phyloP scores from a whole-genome alignment of 2,888 invertebrate species.

The Erebia epiphron region DNA sequence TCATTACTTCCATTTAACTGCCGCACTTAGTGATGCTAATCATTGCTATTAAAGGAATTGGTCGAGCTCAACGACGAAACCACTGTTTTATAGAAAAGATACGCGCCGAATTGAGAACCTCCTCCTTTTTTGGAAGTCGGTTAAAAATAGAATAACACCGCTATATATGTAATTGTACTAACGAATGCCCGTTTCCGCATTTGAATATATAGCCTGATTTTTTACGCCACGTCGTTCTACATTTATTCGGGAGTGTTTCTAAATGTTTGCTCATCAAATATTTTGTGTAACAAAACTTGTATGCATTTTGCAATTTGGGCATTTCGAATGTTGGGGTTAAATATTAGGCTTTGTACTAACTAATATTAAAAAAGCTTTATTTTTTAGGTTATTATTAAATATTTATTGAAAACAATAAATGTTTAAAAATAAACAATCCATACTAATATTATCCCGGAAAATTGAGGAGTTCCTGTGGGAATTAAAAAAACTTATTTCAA shows the following conservation, averaged over 20 bases:
- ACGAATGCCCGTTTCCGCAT: constrained; percentile 24
- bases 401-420: too few relatives aligned
- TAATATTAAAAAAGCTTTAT: background rate
- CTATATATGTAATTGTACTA: constrained; percentile 21
- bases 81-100: background rate
- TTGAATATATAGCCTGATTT: constrained; percentile 33
- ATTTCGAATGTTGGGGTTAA: background rate
- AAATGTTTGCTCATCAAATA: constrained; percentile 36
- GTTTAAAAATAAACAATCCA: too few relatives aligned
- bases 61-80: background rate
- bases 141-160: background rate
- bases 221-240: constrained; percentile 24
- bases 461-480: too few relatives aligned
- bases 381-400: too few relatives aligned
- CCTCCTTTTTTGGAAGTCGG: too few relatives aligned
- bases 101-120: too few relatives aligned
- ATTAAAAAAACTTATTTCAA: too few relatives aligned
- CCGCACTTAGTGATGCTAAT: background rate
- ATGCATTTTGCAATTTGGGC: constrained; percentile 5
- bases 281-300: constrained; percentile 25
- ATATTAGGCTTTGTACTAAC: background rate
- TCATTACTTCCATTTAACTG: background rate
- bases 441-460: too few relatives aligned
- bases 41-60: too few relatives aligned
- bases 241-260: constrained; percentile 28